Evolutionary conservation across 1,140 invertebrate species (phyloP).

Genomic region (Cydia strobilella): DNA sequence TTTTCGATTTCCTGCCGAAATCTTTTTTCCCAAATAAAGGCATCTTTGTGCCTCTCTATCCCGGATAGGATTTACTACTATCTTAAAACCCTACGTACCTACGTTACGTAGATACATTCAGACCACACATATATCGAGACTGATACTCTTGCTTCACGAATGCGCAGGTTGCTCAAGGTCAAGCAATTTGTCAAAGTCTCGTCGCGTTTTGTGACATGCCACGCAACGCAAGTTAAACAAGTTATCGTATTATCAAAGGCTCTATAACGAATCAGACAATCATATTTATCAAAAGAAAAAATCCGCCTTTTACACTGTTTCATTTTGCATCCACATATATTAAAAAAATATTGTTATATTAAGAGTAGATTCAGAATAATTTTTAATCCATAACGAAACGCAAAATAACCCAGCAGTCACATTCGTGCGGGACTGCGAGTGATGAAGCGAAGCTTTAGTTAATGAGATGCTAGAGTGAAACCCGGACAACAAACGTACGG

Average conservation of each 20-base stretch:
- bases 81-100: constrained; percentile 61
- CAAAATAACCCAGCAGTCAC: no score
- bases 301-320: no score
- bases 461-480: no score
- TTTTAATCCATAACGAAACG: neutral
- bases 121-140: constrained; percentile 37
- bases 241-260: neutral
- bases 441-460: no score
- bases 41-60: constrained; percentile 81
- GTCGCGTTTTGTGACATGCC: constrained; percentile 46
- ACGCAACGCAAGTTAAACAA: constrained; percentile 13
- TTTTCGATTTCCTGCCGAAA: constrained; percentile 90
- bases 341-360: neutral
- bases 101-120: constrained; percentile 50
- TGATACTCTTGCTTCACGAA: constrained; percentile 47
- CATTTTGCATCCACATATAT: neutral
- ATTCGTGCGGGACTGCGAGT: no score
- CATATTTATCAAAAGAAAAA: no score
- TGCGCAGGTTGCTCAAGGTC: constrained; percentile 54
- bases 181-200: constrained; percentile 51
- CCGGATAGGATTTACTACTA: constrained; percentile 56
- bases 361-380: neutral
- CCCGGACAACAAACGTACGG: no score
- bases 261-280: neutral
- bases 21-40: constrained; percentile 95